These are phyloP conservation scores for Candidula unifasciata DNA, from an alignment of 2,888 invertebrate species.

Conservation along the genomic window DNA sequence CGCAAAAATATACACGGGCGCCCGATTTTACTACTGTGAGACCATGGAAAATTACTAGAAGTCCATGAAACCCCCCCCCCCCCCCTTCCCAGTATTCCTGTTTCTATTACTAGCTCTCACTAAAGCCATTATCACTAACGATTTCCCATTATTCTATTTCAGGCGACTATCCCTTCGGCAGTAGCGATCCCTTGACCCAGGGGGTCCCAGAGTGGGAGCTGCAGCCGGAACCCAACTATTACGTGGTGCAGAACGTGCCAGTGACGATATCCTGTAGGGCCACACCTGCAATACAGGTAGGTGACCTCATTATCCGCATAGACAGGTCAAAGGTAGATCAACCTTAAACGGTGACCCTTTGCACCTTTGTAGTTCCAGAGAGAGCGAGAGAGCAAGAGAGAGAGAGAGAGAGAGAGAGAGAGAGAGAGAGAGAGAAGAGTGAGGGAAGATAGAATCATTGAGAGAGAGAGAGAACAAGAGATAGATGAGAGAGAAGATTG, in stretches of 20 bases:
- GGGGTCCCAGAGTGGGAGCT: conserved; percentile 87
- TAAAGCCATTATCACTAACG: not conserved
- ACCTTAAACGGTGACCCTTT: too few species aligned
- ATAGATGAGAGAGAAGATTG: too few species aligned
- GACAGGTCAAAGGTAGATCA: too few species aligned
- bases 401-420: too few species aligned
- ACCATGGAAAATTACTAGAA: too few species aligned
- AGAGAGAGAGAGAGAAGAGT: too few species aligned
- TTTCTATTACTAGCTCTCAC: not conserved
- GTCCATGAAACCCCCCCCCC: not conserved
- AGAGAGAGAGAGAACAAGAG: too few species aligned
- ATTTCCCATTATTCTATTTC: conserved; percentile 46
- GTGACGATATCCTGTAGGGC: conserved; percentile 93
- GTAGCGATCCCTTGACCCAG: conserved; percentile 58
- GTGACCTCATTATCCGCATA: not conserved
- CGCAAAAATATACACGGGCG: too few species aligned
- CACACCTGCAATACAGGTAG: conserved; percentile 90
- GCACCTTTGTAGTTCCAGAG: too few species aligned
- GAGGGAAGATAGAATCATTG: too few species aligned
- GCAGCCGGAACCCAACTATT: conserved; percentile 91
- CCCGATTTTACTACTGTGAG: too few species aligned
- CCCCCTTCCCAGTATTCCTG: not conserved
- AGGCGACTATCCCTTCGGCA: conserved; percentile 62
- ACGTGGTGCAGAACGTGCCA: conserved; percentile 89
- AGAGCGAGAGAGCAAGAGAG: too few species aligned